Conservation (phyloP, 2,888 invertebrate genomes). For the Oxytorus armatus region DNA sequence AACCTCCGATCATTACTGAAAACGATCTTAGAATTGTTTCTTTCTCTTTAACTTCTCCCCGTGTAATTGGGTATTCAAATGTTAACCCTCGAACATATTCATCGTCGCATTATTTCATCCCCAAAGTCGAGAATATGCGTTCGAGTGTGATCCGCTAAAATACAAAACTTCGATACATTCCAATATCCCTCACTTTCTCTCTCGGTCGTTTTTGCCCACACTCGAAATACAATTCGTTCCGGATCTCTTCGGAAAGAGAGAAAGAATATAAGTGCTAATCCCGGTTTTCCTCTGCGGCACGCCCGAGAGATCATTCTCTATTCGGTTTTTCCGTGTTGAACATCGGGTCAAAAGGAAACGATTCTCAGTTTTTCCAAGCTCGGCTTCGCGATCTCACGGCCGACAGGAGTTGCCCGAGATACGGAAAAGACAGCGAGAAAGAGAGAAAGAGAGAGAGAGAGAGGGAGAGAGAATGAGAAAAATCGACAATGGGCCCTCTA, state of each 20-base stretch:
- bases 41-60: background rate
- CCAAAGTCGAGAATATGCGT: constrained; percentile 18
- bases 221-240: constrained; percentile 77
- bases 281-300: constrained; percentile 67
- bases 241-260: constrained; percentile 62
- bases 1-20: background rate
- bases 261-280: constrained; percentile 77
- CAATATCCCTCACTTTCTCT: background rate
- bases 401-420: constrained; percentile 61
- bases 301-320: constrained; percentile 62
- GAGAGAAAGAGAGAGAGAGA: constrained; percentile 48
- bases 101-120: too few species aligned
- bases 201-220: constrained; percentile 48
- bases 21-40: background rate
- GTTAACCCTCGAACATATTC: constrained; percentile 14
- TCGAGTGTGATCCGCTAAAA: background rate
- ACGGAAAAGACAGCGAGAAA: constrained; percentile 12
- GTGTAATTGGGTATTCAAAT: constrained; percentile 18
- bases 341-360: constrained; percentile 60
- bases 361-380: constrained; percentile 56
- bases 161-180: constrained; percentile 6
- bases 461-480: constrained; percentile 68
- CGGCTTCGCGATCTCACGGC: constrained; percentile 66
- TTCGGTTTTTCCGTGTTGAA: constrained; percentile 48
- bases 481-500: constrained; percentile 79